Evolutionary conservation across 2,113 vertebrate species (phyloP).

Genomic region (Vicugna pacos): DNA sequence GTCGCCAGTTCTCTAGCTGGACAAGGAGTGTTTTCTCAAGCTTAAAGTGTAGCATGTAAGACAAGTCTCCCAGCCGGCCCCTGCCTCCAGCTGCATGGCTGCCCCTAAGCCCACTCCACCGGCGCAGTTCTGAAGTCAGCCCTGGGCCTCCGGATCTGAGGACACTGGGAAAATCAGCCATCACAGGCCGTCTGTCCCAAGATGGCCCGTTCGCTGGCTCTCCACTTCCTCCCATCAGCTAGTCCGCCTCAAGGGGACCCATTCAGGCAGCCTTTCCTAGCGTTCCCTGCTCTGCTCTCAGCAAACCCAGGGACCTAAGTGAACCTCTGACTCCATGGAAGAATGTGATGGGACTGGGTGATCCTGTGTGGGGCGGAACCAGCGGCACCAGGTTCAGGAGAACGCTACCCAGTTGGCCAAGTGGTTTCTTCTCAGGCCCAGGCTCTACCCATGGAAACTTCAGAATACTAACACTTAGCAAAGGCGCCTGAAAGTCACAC

Average conservation of each 20-base stretch:
- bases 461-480: neutral
- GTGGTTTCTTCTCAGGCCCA: neutral
- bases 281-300: neutral
- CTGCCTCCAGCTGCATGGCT: neutral
- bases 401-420: neutral
- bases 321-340: constrained; percentile 36
- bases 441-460: neutral
- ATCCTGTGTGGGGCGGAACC: neutral
- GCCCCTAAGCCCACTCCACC: too few relatives aligned
- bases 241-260: neutral
- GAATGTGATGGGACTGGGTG: neutral
- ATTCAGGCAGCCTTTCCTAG: neutral
- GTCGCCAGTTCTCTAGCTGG: neutral
- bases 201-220: neutral
- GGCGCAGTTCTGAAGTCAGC: neutral
- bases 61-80: neutral
- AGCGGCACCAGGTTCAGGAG: neutral
- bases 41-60: neutral
- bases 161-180: neutral
- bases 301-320: neutral
- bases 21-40: neutral
- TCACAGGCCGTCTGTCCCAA: neutral
- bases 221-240: neutral
- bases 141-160: neutral
- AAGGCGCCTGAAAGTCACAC: neutral